Evolutionary conservation across 1,140 invertebrate genomes (phyloP).

Genomic region (Eufriesea mexicana): DNA sequence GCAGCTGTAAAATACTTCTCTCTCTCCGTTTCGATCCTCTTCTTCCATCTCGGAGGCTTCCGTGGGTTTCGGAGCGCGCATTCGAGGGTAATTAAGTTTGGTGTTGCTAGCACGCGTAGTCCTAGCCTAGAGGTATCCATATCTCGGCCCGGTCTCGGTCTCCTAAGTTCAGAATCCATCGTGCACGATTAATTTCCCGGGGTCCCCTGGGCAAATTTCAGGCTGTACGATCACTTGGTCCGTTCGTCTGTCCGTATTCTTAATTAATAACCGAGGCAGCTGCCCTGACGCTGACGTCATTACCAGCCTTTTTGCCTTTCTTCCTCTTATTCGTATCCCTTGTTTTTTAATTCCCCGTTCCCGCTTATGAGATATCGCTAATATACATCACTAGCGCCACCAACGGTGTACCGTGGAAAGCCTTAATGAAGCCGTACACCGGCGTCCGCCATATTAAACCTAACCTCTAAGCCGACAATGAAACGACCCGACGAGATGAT

Average conservation of each 20-base stretch:
- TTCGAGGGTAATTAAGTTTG: conserved; percentile 70
- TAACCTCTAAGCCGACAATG: conserved; percentile 41
- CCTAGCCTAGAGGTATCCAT: conserved; percentile 75
- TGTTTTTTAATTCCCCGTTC: conserved; percentile 43
- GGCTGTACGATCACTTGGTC: conserved; percentile 56
- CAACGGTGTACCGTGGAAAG: conserved; percentile 65
- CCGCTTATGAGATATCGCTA: conserved; percentile 73
- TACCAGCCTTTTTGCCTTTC: conserved; percentile 73
- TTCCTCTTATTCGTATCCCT: conserved; percentile 44
- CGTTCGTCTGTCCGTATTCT: conserved; percentile 72
- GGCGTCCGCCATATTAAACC: conserved; percentile 44
- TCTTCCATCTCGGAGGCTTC: conserved; percentile 1
- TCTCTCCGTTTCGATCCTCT: neutral
- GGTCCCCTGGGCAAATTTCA: conserved; percentile 74
- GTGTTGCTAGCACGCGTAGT: conserved; percentile 61
- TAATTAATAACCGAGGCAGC: conserved; percentile 81
- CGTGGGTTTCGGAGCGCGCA: conserved; percentile 12
- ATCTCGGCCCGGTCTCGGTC: conserved; percentile 55
- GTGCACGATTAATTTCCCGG: conserved; percentile 76
- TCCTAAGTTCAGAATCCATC: conserved; percentile 73
- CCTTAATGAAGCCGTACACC: conserved; percentile 75
- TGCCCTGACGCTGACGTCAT: conserved; percentile 77
- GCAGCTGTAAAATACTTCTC: conserved; percentile 34
- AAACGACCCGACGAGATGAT: conserved; percentile 59
- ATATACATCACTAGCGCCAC: conserved; percentile 78